Percentiles rank a stretch among this genome's conserved stretches.
phyloP scores from a whole-genome alignment of 2,113 vertebrate genomes.

The Amphiprion ocellaris region DNA sequence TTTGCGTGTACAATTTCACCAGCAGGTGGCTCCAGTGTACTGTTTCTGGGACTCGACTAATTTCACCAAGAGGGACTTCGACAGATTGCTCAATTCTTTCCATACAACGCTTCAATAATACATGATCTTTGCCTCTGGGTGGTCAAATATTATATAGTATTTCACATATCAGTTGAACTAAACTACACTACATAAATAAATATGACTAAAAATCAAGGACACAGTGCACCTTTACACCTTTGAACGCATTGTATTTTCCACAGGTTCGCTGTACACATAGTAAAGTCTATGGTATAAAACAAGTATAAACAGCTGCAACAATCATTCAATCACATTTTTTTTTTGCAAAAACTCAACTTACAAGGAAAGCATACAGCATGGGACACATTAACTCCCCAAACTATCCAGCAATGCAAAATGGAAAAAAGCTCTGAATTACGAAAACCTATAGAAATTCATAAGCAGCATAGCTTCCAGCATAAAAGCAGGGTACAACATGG shows the following conservation, averaged over 20 bases:
- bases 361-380: slow-evolving; percentile 61
- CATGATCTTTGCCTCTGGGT: background rate
- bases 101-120: no score
- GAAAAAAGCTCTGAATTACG: slow-evolving; percentile 63
- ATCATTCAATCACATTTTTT: slow-evolving; percentile 57
- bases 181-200: background rate
- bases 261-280: slow-evolving; percentile 26
- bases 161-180: background rate
- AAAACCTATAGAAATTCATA: slow-evolving; percentile 55
- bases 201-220: background rate
- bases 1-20: background rate
- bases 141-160: background rate
- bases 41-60: background rate
- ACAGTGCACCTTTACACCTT: slow-evolving; percentile 3
- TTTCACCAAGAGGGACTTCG: background rate
- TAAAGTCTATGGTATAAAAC: slow-evolving; percentile 73
- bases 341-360: slow-evolving; percentile 41
- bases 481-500: slow-evolving; percentile 62
- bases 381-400: slow-evolving; percentile 59
- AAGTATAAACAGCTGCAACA: slow-evolving; percentile 70
- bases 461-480: slow-evolving; percentile 74
- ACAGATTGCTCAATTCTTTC: no score
- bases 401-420: slow-evolving; percentile 65
- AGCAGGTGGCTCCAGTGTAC: slow-evolving; percentile 34
- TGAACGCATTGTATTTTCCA: slow-evolving; percentile 38